Evolutionary conservation across 2,113 vertebrate genomes (phyloP).

Genomic region (Vidua chalybeata): DNA sequence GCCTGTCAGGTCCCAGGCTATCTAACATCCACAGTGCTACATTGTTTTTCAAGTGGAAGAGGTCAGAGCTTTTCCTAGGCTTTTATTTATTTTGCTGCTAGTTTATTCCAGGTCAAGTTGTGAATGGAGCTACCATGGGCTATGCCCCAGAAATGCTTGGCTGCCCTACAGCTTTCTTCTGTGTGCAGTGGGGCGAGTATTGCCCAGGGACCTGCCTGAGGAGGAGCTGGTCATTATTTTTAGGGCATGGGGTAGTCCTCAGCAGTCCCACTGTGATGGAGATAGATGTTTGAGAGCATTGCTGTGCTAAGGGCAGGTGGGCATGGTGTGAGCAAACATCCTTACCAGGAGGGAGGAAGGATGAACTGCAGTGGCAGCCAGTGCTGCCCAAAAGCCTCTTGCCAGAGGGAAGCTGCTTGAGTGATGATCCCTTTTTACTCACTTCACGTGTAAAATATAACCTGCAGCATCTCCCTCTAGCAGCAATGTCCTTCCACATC

Average conservation of each 20-base stretch:
- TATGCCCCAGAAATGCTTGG: fast-evolving
- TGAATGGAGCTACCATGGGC: neutral
- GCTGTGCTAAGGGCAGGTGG: neutral
- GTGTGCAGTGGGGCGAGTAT: neutral
- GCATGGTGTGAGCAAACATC: neutral
- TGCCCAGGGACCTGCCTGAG: neutral
- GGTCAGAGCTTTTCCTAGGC: neutral
- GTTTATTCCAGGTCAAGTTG: neutral
- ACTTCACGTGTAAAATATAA: neutral
- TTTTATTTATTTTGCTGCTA: neutral
- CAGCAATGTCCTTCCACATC: neutral
- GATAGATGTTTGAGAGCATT: neutral
- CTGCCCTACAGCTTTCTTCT: neutral
- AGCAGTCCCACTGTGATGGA: neutral
- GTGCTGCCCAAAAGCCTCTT: neutral
- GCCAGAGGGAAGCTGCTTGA: neutral
- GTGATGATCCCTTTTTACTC: neutral
- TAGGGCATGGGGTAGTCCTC: neutral
- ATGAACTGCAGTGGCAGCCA: neutral
- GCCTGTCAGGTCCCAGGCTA: neutral
- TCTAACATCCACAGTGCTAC: neutral
- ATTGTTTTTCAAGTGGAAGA: neutral
- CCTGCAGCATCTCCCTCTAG: neutral
- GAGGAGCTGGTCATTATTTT: neutral
- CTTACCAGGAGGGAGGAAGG: fast-evolving